These are phyloP conservation scores for Clusia tigrina DNA, from an alignment of 2,888 invertebrate genomes.

Conservation along the genomic window DNA sequence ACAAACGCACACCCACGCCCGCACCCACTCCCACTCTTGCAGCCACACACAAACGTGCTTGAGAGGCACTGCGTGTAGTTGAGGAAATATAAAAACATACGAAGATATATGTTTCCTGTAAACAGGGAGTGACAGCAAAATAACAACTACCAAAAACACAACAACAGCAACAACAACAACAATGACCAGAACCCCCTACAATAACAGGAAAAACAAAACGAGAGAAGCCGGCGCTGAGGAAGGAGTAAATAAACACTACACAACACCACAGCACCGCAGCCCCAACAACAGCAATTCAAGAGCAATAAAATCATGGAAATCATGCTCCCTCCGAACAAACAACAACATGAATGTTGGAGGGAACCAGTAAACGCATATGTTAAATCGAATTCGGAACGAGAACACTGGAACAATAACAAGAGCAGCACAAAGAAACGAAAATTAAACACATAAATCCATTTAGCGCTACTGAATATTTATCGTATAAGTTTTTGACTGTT, in stretches of 20 bases:
- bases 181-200: constrained; percentile 18
- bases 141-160: constrained; percentile 30
- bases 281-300: too few species aligned
- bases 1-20: background rate
- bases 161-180: constrained; percentile 27
- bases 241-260: background rate
- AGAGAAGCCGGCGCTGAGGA: constrained; percentile 25
- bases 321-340: too few species aligned
- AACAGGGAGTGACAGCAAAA: constrained; percentile 19
- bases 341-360: too few species aligned
- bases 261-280: too few species aligned
- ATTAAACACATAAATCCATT: too few species aligned
- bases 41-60: background rate
- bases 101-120: background rate
- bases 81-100: background rate
- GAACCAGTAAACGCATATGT: background rate
- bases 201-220: constrained; percentile 17
- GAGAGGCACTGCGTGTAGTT: too few species aligned
- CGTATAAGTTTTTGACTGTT: too few species aligned
- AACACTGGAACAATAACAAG: too few species aligned
- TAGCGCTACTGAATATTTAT: too few species aligned
- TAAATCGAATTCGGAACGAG: too few species aligned
- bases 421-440: too few species aligned
- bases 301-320: background rate
- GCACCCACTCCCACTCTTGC: background rate